Percentiles rank a stretch among this genome's conserved stretches.
Conservation (phyloP, 2,888 invertebrate species). For the Papilio elwesi region DNA sequence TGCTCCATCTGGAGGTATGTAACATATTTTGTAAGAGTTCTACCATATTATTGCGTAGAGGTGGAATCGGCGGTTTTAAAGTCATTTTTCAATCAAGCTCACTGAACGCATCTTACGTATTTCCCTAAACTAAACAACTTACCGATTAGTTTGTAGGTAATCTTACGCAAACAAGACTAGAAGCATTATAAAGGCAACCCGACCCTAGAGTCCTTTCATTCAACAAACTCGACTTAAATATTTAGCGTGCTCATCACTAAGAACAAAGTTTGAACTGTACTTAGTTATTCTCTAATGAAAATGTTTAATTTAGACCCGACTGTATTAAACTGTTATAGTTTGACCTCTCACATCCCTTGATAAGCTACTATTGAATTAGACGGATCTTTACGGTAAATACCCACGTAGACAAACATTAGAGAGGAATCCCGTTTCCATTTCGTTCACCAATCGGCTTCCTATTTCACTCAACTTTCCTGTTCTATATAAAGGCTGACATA, state of each 20-base stretch:
- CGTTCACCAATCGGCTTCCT: too few species aligned
- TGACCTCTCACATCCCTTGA: slow-evolving; percentile 17
- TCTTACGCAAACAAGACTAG: slow-evolving; percentile 29
- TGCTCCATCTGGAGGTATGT: too few species aligned
- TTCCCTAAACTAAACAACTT: not conserved
- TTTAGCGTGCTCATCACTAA: slow-evolving; percentile 37
- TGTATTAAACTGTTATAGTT: slow-evolving; percentile 30
- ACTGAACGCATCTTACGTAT: not conserved
- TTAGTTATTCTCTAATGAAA: slow-evolving; percentile 38
- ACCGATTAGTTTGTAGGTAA: slow-evolving; percentile 30
- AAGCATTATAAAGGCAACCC: slow-evolving; percentile 22
- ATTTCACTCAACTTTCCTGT: too few species aligned
- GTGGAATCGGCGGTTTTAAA: too few species aligned
- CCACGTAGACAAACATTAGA: not conserved
- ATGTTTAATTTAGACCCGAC: slow-evolving; percentile 28
- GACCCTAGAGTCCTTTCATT: slow-evolving; percentile 32
- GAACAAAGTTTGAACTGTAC: slow-evolving; percentile 32
- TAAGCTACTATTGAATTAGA: slow-evolving; percentile 8
- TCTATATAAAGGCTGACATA: too few species aligned
- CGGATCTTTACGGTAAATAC: not conserved
- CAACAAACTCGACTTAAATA: slow-evolving; percentile 35
- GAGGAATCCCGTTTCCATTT: not conserved
- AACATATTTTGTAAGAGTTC: too few species aligned
- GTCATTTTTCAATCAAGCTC: not conserved
- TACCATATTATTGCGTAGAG: too few species aligned